Evolutionary conservation across 2,888 invertebrate genomes (phyloP).

Genomic region (Macrophya alboannulata): DNA sequence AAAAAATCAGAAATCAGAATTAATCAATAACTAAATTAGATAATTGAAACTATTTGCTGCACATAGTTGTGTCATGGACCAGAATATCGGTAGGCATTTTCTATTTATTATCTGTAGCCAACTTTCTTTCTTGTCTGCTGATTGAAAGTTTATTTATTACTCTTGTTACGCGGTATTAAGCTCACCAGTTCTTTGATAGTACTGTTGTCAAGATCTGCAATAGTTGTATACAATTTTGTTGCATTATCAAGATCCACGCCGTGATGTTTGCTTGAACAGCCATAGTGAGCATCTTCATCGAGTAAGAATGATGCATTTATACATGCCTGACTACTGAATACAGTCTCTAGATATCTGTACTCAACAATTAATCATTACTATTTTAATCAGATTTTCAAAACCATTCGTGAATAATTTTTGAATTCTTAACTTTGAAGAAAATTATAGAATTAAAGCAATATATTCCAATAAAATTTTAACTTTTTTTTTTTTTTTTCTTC

Average conservation of each 20-base stretch:
- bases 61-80: not conserved
- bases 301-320: constrained; percentile 94
- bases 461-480: not conserved
- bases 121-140: constrained; percentile 7
- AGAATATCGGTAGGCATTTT: not conserved
- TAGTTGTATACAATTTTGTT: constrained; percentile 86
- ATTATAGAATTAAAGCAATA: constrained; percentile 38
- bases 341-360: constrained; percentile 87
- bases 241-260: constrained; percentile 89
- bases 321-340: constrained; percentile 93
- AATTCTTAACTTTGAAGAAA: not conserved
- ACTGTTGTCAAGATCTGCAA: constrained; percentile 87
- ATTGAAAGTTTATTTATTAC: constrained; percentile 18
- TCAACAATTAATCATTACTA: constrained; percentile 53
- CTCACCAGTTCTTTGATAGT: constrained; percentile 87
- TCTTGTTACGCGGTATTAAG: constrained; percentile 43
- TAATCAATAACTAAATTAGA: not conserved
- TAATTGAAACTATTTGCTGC: not conserved
- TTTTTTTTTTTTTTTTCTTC: not conserved
- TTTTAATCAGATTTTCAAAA: not conserved
- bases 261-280: constrained; percentile 90
- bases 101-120: constrained; percentile 1
- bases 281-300: constrained; percentile 86
- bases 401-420: not conserved
- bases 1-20: constrained; percentile 26